Percentiles rank a stretch among this genome's conserved stretches.
These are phyloP conservation scores for Lampris incognitus DNA, from an alignment of 2,113 vertebrate species.

Conservation along the genomic window DNA sequence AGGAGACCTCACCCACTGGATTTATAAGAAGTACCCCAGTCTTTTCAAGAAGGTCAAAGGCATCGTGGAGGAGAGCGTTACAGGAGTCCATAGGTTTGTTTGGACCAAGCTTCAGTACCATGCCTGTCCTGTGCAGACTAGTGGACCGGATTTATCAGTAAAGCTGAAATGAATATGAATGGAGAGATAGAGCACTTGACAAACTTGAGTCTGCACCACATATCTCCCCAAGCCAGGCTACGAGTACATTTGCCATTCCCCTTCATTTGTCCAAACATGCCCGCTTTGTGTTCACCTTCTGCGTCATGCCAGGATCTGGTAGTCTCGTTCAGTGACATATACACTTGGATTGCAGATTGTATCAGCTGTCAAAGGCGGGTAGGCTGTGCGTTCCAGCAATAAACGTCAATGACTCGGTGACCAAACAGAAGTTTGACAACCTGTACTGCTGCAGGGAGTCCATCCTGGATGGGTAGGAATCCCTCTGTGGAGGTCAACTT, in stretches of 20 bases:
- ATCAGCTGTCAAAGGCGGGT: conserved; percentile 92
- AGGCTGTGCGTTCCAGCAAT: conserved; percentile 92
- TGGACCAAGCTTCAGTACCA: neutral
- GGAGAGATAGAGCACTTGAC: too few relatives aligned
- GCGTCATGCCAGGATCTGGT: too few relatives aligned
- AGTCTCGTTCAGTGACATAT: neutral
- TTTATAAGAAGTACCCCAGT: conserved; percentile 94
- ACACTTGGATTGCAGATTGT: conserved; percentile 80
- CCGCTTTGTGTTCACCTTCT: too few relatives aligned
- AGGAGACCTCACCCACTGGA: conserved; percentile 95
- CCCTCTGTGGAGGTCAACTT: conserved; percentile 16
- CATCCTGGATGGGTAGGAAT: conserved; percentile 89
- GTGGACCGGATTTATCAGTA: too few relatives aligned
- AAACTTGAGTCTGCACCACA: too few relatives aligned
- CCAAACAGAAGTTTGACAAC: conserved; percentile 97
- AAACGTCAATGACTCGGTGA: conserved; percentile 95
- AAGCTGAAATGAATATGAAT: too few relatives aligned
- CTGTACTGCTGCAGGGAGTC: conserved; percentile 95
- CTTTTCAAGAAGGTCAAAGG: conserved; percentile 94
- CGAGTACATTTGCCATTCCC: too few relatives aligned
- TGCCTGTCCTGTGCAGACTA: too few relatives aligned
- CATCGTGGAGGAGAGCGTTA: conserved; percentile 96
- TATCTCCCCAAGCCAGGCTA: too few relatives aligned
- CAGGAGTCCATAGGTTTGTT: conserved; percentile 91
- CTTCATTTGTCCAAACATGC: too few relatives aligned